phyloP scores from a whole-genome alignment of 2,113 vertebrate genomes.

The Xiphias gladius region DNA sequence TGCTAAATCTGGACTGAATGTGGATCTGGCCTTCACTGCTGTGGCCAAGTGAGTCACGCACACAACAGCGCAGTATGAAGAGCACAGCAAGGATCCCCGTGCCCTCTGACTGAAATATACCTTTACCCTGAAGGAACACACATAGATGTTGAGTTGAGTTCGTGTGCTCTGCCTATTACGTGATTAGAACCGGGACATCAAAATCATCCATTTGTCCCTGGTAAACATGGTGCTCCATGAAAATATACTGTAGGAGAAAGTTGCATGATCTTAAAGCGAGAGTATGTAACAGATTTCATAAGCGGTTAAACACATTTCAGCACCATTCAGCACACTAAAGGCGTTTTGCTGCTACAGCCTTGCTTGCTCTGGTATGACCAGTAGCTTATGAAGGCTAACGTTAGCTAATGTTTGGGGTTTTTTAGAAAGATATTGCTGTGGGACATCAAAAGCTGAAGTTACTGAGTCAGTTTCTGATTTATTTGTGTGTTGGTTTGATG shows the following conservation, averaged over 20 bases:
- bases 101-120: neutral
- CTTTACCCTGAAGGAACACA: neutral
- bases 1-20: conserved; percentile 93
- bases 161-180: neutral
- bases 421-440: no score
- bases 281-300: no score
- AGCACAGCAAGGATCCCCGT: neutral
- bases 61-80: neutral
- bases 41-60: conserved; percentile 91
- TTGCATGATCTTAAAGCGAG: neutral
- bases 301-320: no score
- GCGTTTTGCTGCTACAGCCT: no score
- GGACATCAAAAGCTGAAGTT: no score
- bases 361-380: no score
- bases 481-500: no score
- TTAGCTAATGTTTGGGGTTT: no score
- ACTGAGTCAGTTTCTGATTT: no score
- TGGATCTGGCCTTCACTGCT: conserved; percentile 94
- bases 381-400: no score
- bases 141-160: neutral
- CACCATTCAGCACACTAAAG: no score
- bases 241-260: neutral
- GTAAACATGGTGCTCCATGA: neutral
- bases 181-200: neutral
- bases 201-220: neutral